These are phyloP conservation scores for Chelon auratus DNA, from an alignment of 2,797 vertebrate species.

Conservation along the genomic window DNA sequence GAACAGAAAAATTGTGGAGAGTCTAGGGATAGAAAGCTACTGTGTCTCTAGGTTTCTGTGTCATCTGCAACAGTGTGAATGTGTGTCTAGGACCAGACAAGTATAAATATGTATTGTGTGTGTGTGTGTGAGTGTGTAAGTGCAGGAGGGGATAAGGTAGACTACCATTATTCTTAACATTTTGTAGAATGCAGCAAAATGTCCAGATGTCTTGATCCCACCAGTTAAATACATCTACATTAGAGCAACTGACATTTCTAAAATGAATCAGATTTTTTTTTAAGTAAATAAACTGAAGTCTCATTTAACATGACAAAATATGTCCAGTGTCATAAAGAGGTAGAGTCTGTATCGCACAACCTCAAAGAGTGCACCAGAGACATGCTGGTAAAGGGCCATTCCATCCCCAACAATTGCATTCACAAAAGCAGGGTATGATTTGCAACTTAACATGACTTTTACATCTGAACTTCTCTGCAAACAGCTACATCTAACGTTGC, in stretches of 20 bases:
- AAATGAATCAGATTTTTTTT: constrained; percentile 14
- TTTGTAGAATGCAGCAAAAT: constrained; percentile 25
- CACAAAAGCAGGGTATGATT: constrained; percentile 6
- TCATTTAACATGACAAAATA: background rate
- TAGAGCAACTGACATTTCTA: constrained; percentile 1
- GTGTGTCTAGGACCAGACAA: constrained; percentile 50
- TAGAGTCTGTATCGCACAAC: constrained; percentile 14
- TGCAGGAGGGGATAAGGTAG: constrained; percentile 40
- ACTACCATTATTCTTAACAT: constrained; percentile 42
- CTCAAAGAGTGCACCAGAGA: constrained; percentile 30
- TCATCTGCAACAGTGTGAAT: constrained; percentile 63
- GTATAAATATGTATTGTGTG: constrained; percentile 27
- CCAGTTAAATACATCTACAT: constrained; percentile 19
- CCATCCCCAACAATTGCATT: constrained; percentile 22
- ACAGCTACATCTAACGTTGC: constrained; percentile 26
- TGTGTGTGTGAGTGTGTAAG: background rate
- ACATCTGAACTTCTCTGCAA: constrained; percentile 39
- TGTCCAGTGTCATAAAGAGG: background rate
- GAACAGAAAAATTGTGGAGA: constrained; percentile 55
- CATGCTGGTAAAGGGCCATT: background rate
- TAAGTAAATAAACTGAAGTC: constrained; percentile 2
- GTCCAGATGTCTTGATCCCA: constrained; percentile 39
- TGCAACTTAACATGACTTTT: constrained; percentile 21
- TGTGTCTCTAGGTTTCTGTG: constrained; percentile 80
- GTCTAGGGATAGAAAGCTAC: constrained; percentile 66